These are phyloP conservation scores for Tetranychus piercei DNA, from an alignment of 2,888 invertebrate genomes.

Conservation along the genomic window DNA sequence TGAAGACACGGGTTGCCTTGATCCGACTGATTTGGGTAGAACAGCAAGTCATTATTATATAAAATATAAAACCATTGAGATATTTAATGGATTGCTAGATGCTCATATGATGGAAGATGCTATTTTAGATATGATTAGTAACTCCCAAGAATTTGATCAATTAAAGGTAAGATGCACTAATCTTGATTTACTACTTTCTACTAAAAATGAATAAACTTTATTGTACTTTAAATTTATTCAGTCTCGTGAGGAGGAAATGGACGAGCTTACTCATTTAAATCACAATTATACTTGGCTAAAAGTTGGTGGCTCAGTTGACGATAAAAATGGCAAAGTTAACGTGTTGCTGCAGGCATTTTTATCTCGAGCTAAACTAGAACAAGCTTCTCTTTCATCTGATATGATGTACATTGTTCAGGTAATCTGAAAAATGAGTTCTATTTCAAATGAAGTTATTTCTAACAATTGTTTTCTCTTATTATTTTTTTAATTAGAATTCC, in stretches of 20 bases:
- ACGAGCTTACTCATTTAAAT: conserved; percentile 62
- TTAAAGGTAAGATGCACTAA: conserved; percentile 21
- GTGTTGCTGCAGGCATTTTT: conserved; percentile 77
- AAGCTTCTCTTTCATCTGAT: conserved; percentile 72
- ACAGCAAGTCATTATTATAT: conserved; percentile 96
- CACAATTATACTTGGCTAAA: conserved; percentile 54
- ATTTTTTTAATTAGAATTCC: conserved; percentile 50
- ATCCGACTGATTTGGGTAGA: conserved; percentile 58
- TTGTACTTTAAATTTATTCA: conserved; percentile 30
- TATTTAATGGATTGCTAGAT: conserved; percentile 48
- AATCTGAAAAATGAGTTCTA: conserved; percentile 23
- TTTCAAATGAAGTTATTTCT: neutral
- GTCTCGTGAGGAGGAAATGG: conserved; percentile 83
- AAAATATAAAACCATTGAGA: conserved; percentile 77
- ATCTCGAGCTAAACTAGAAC: conserved; percentile 56
- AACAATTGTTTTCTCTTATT: conserved; percentile 9
- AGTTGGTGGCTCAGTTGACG: conserved; percentile 64
- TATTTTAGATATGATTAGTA: conserved; percentile 71
- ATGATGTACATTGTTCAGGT: conserved; percentile 72
- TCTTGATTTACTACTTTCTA: neutral
- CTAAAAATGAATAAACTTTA: neutral
- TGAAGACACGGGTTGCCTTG: conserved; percentile 56
- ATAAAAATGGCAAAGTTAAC: conserved; percentile 82
- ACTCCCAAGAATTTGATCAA: conserved; percentile 71
- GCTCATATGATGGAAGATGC: conserved; percentile 61